These are phyloP conservation scores for Brenthis hecate DNA, from an alignment of 2,888 invertebrate genomes.

Conservation along the genomic window DNA sequence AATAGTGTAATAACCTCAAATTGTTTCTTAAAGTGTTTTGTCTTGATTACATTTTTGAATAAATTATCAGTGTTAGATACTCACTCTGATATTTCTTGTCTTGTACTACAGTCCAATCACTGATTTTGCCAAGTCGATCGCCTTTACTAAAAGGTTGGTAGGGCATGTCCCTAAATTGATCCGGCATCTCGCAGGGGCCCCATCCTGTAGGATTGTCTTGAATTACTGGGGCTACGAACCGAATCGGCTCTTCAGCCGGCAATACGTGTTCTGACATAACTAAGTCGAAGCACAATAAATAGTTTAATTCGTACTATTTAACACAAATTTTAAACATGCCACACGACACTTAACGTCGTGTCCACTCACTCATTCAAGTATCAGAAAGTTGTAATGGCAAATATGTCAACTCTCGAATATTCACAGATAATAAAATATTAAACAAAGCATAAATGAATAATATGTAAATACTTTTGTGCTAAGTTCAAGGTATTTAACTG, in stretches of 20 bases:
- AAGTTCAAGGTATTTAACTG: too few relatives aligned
- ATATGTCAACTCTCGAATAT: not conserved
- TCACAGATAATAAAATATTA: not conserved
- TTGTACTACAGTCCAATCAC: constrained; percentile 98
- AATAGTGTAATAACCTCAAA: constrained; percentile 40
- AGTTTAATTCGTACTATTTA: constrained; percentile 34
- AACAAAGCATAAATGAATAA: not conserved
- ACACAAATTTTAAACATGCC: constrained; percentile 48
- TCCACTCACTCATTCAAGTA: not conserved
- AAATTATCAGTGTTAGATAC: constrained; percentile 50
- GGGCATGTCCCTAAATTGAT: constrained; percentile 97
- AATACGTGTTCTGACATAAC: constrained; percentile 77
- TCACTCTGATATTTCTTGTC: constrained; percentile 96
- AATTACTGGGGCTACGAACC: constrained; percentile 88
- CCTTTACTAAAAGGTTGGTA: constrained; percentile 99
- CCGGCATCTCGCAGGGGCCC: constrained; percentile 98
- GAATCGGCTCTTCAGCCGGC: constrained; percentile 83
- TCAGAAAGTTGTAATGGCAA: constrained; percentile 1
- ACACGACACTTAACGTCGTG: constrained; percentile 53
- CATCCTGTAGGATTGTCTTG: constrained; percentile 95
- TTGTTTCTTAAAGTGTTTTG: not conserved
- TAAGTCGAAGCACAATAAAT: constrained; percentile 33
- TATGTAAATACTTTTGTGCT: too few relatives aligned
- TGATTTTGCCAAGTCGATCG: constrained; percentile 98
- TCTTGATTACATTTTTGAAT: not conserved